phyloP scores from a whole-genome alignment of 2,113 vertebrate genomes.

The Probosciger aterrimus region DNA sequence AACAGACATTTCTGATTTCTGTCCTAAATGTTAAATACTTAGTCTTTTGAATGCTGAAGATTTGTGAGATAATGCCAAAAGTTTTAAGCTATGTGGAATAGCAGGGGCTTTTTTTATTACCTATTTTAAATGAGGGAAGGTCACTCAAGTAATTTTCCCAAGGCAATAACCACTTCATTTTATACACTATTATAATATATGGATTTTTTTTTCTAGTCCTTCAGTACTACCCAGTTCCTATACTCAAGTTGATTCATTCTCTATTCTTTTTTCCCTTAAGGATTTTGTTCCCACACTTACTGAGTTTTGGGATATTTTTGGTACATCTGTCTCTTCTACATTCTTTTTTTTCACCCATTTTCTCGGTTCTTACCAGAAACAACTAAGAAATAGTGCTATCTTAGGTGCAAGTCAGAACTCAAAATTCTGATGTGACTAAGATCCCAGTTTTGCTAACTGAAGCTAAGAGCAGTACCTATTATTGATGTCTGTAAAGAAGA shows the following conservation, averaged over 20 bases:
- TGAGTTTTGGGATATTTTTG: not conserved
- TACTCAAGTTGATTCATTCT: not conserved
- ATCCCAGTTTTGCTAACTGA: not conserved
- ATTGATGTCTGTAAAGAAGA: not conserved
- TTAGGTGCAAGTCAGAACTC: not conserved
- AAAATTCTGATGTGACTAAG: not conserved
- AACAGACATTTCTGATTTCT: not conserved
- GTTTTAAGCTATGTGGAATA: not conserved
- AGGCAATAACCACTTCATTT: not conserved
- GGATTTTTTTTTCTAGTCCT: not conserved
- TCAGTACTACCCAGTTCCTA: not conserved
- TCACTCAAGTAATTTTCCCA: not conserved
- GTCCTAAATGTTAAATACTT: not conserved
- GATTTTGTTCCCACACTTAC: not conserved
- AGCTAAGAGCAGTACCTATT: not conserved
- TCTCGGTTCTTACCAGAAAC: not conserved
- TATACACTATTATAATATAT: not conserved
- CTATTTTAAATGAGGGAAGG: not conserved
- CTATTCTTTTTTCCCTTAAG: not conserved
- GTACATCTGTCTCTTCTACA: not conserved
- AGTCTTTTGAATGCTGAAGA: not conserved
- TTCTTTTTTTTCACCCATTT: not conserved
- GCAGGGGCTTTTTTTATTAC: not conserved
- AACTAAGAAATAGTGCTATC: not conserved
- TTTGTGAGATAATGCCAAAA: not conserved